These are phyloP conservation scores for Gryllus longicercus DNA, from an alignment of 2,888 invertebrate genomes.

Conservation along the genomic window DNA sequence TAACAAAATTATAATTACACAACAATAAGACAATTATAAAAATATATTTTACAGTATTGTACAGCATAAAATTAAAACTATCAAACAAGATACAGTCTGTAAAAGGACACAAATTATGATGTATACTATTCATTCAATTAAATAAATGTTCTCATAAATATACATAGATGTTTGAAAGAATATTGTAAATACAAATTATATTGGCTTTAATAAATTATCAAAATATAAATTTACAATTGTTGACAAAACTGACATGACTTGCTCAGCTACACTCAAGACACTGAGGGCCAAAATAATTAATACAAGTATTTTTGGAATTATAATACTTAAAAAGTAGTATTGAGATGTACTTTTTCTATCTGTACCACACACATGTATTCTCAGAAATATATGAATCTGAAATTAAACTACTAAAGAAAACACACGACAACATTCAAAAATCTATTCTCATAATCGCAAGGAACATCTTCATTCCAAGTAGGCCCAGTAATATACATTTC, in stretches of 20 bases:
- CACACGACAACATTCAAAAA: background rate
- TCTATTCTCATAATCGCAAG: background rate
- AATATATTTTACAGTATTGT: slow-evolving; percentile 36
- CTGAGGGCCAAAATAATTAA: background rate
- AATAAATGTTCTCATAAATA: background rate
- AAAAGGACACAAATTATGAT: background rate
- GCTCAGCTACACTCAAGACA: background rate
- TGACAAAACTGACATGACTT: background rate
- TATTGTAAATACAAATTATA: background rate
- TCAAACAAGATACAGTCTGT: slow-evolving; percentile 24
- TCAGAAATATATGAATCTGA: background rate
- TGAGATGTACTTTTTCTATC: background rate
- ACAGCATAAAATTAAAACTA: slow-evolving; percentile 32
- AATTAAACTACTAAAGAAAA: background rate
- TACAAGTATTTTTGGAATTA: background rate
- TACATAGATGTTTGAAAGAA: background rate
- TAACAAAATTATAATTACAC: slow-evolving; percentile 35
- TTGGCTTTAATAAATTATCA: slow-evolving; percentile 12
- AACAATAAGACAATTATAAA: slow-evolving; percentile 35
- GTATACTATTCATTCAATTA: background rate
- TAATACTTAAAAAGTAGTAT: background rate
- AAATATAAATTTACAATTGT: slow-evolving; percentile 4
- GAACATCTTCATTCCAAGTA: slow-evolving; percentile 2
- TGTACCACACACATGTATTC: background rate
- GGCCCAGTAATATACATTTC: background rate